These are phyloP conservation scores for Notodonta ziczac DNA, from an alignment of 2,888 invertebrate species.

Conservation along the genomic window DNA sequence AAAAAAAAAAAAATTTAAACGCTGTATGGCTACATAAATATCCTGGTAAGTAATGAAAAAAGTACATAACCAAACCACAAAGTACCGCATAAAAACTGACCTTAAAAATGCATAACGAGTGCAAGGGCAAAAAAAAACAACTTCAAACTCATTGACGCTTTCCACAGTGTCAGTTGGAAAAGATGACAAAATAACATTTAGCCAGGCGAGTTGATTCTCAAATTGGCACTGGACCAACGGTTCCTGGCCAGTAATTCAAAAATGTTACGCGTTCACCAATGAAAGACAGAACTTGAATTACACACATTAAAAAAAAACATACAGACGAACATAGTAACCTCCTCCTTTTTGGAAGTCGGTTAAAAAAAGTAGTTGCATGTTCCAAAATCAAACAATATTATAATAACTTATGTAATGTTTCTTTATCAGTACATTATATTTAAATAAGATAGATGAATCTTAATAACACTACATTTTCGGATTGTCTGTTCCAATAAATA, in stretches of 20 bases:
- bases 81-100: neutral
- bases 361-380: constrained; percentile 32
- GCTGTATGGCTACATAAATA: neutral
- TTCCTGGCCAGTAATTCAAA: constrained; percentile 52
- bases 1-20: neutral
- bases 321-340: no score
- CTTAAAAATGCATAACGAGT: constrained; percentile 11
- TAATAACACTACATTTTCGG: constrained; percentile 17
- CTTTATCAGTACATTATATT: no score
- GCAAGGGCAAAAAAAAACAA: constrained; percentile 31
- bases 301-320: constrained; percentile 49
- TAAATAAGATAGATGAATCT: no score
- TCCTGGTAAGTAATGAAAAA: neutral
- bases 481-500: constrained; percentile 12
- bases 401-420: no score
- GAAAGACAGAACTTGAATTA: constrained; percentile 53
- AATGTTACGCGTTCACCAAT: constrained; percentile 33
- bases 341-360: no score
- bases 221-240: constrained; percentile 63
- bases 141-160: constrained; percentile 28
- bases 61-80: neutral
- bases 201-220: constrained; percentile 39
- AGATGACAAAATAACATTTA: constrained; percentile 32
- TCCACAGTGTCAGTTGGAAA: constrained; percentile 33
- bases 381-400: constrained; percentile 7